Evolutionary conservation across 2,888 invertebrate species (phyloP).

Genomic region (Napeogenes inachia): DNA sequence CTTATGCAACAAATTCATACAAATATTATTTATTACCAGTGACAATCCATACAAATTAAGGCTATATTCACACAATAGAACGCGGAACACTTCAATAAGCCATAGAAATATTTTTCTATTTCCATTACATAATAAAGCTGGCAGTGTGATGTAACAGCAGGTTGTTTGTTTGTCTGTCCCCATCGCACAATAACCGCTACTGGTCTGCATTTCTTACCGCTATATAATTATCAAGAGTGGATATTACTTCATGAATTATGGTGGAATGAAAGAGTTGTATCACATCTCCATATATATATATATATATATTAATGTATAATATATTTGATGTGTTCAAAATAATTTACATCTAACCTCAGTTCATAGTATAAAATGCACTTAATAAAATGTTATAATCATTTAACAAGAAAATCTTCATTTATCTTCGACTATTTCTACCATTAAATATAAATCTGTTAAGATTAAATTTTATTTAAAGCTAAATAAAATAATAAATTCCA

Average conservation of each 20-base stretch:
- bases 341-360: too few species aligned
- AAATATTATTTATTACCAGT: constrained; percentile 15
- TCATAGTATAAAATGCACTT: too few species aligned
- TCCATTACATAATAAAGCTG: constrained; percentile 17
- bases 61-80: background rate
- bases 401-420: too few species aligned
- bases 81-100: background rate
- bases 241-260: constrained; percentile 24
- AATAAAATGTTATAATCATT: too few species aligned
- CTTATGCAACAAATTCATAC: background rate
- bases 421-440: too few species aligned
- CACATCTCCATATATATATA: too few species aligned
- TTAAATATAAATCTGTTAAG: too few species aligned
- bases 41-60: background rate
- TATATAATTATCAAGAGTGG: constrained; percentile 47
- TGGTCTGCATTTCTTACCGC: constrained; percentile 54
- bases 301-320: too few species aligned
- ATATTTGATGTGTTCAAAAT: too few species aligned
- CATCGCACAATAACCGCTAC: constrained; percentile 62
- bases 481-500: constrained; percentile 19
- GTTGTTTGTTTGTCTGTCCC: constrained; percentile 63
- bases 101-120: constrained; percentile 13
- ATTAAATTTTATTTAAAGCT: background rate
- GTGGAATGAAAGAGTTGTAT: too few species aligned
- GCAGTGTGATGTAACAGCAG: constrained; percentile 63